Base-by-base conservation (phyloP, 2,113 vertebrate genomes). In the Aegypius monachus region DNA sequence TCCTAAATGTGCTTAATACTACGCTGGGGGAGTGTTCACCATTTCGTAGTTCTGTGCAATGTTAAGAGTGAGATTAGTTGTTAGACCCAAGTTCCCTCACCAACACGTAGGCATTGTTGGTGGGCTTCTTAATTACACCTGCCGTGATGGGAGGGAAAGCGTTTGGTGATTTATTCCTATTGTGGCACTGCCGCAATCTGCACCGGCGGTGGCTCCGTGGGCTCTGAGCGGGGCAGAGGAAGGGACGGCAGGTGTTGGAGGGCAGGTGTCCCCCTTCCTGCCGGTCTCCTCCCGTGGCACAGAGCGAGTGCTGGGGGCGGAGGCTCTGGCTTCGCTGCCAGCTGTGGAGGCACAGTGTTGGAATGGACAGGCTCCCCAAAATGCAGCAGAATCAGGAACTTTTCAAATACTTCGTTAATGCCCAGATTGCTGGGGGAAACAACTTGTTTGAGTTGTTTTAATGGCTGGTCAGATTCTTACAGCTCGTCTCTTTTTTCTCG, bases 201-300 rank as follows among this genome's bases (percentile, higher is more conserved):
- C 52, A 8, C 66, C 2, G 55, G 68, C 36, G 22, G 87, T 36
- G 22, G 87, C 87, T 90, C 71, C 48, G 12, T n/a, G 43, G 91
- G 73, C 65, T 81, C 72, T 8, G 52, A 50, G 18, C 48, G 17
- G 61, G 63, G 65, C 10, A 6, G 56, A 56, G 78, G 74, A 43
- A 27, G 47, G 70, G 63, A 4, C 0, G 1, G 40, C 1, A 61
- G 55, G 29, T 40, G 11, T 13, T 0, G 1, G 21, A 7, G 48
- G 21, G 45, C 55, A 11, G 22, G 31, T 66, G 18, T 7, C 17
- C 13, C 14, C 70, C 5, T 23, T 47, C 38, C 58, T 10, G 13
- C 40, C 3, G 31, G 59, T 56, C 43, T n/a, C 27, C 48, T 73
- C 55, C 32, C 3, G 14, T 11, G 4, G 20, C 22, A 21, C 43